These are phyloP conservation scores for Tribolium castaneum DNA, from an alignment of 1,140 invertebrate genomes.

Conservation along the genomic window DNA sequence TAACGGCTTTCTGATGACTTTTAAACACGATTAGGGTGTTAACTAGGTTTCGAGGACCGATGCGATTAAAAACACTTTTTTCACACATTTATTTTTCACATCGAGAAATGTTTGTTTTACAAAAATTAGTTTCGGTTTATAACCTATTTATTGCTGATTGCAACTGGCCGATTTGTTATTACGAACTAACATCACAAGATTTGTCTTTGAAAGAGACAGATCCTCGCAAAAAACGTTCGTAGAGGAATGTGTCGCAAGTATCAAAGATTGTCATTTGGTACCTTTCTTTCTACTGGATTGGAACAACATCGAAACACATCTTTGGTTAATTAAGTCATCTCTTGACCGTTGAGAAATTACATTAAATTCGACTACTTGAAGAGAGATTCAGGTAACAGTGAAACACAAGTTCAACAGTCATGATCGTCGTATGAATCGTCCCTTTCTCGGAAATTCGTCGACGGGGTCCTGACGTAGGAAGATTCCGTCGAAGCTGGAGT, in stretches of 20 bases:
- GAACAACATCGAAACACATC: slow-evolving; percentile 24
- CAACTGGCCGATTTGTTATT: slow-evolving; percentile 11
- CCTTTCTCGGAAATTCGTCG: slow-evolving; percentile 57
- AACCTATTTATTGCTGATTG: slow-evolving; percentile 26
- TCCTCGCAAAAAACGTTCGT: background rate
- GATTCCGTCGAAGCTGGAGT: slow-evolving; percentile 66
- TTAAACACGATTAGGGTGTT: slow-evolving; percentile 32
- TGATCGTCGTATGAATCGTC: slow-evolving; percentile 60
- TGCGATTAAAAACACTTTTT: slow-evolving; percentile 4
- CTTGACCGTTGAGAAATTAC: background rate
- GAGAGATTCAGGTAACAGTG: background rate
- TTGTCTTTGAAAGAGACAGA: background rate
- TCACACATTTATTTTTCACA: slow-evolving; percentile 6
- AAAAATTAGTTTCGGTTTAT: slow-evolving; percentile 21
- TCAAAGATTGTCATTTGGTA: slow-evolving; percentile 25
- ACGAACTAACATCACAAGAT: slow-evolving; percentile 14
- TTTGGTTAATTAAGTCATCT: slow-evolving; percentile 15
- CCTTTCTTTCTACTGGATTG: background rate
- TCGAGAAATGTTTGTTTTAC: slow-evolving; percentile 14
- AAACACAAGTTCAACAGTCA: slow-evolving; percentile 52
- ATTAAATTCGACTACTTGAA: background rate
- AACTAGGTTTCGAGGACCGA: background rate
- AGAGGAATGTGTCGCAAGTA: slow-evolving; percentile 16
- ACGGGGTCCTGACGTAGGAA: slow-evolving; percentile 60
- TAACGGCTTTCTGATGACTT: slow-evolving; percentile 36